These are phyloP conservation scores for Alosa sapidissima DNA, from an alignment of 2,797 vertebrate genomes.

Conservation along the genomic window DNA sequence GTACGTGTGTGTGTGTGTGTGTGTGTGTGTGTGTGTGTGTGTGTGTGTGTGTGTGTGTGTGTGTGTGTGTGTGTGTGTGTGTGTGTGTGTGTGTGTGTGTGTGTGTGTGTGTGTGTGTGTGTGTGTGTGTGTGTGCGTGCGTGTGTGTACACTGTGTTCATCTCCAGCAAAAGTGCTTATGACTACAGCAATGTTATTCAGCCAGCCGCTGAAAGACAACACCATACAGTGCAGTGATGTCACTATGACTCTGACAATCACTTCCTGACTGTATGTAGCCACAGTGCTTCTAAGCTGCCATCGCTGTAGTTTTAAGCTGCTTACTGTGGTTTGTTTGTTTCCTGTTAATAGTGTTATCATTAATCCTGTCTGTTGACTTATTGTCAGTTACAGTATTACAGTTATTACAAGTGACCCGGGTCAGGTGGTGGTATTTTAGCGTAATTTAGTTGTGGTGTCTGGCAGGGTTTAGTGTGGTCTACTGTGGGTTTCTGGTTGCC, in stretches of 20 bases:
- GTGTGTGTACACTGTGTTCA: neutral
- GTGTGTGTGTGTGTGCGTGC: neutral
- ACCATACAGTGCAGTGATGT: constrained; percentile 1
- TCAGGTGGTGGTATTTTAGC: neutral
- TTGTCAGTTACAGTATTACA: neutral
- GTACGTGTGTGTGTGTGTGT: neutral
- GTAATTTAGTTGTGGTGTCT: neutral
- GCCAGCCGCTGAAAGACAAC: neutral
- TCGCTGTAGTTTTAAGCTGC: neutral
- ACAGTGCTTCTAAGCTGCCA: neutral
- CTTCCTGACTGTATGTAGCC: neutral
- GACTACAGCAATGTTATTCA: neutral
- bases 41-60: neutral
- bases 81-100: neutral
- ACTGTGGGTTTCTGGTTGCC: neutral
- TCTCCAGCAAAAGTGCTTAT: constrained; percentile 1
- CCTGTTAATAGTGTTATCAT: neutral
- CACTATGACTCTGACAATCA: neutral
- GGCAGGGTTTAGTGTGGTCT: neutral
- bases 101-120: neutral
- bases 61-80: neutral
- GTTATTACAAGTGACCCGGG: neutral
- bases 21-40: neutral
- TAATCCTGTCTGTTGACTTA: neutral
- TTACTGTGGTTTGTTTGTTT: neutral